Percentiles rank a stretch among this genome's conserved stretches.
phyloP scores from a whole-genome alignment of 2,888 invertebrate species.

The Gisinianus flammeolus region DNA sequence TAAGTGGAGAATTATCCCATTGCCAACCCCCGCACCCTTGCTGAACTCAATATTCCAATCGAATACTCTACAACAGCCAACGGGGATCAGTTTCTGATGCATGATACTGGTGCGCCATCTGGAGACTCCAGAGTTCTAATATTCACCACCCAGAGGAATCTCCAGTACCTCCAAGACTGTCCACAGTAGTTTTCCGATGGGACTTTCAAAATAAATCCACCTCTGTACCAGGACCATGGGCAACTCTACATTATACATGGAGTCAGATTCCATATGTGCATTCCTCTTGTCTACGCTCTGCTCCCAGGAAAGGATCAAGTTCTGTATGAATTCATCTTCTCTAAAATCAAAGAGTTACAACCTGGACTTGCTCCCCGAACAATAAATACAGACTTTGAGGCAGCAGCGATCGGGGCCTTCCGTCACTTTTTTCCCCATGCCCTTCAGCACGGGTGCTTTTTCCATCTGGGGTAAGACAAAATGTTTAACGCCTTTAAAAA shows the following conservation, averaged over 20 bases:
- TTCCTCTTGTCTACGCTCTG: slow-evolving; percentile 27
- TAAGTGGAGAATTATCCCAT: neutral
- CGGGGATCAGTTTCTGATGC: neutral
- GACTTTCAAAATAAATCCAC: slow-evolving; percentile 29
- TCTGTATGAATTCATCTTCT: neutral
- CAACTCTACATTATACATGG: slow-evolving; percentile 32
- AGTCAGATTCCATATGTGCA: neutral
- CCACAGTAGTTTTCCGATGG: slow-evolving; percentile 20
- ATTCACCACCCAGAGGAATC: neutral
- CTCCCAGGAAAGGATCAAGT: slow-evolving; percentile 16
- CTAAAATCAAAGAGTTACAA: neutral
- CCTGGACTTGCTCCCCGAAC: neutral
- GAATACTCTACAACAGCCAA: neutral
- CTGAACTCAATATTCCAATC: neutral
- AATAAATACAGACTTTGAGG: slow-evolving; percentile 28
- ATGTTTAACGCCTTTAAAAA: too few species aligned
- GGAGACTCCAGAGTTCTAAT: neutral
- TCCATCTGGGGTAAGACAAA: slow-evolving; percentile 38
- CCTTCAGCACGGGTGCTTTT: slow-evolving; percentile 24
- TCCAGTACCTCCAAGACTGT: neutral
- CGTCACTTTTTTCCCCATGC: slow-evolving; percentile 14
- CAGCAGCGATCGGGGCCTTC: slow-evolving; percentile 9
- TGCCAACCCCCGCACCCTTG: neutral
- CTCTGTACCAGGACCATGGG: neutral
- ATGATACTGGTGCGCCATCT: neutral